A percentile compares a stretch with the other conserved stretches of the same genome.
Evolutionary conservation across 2,888 invertebrate genomes (phyloP).

Genomic region (Sinodicranocentrus sp.): DNA sequence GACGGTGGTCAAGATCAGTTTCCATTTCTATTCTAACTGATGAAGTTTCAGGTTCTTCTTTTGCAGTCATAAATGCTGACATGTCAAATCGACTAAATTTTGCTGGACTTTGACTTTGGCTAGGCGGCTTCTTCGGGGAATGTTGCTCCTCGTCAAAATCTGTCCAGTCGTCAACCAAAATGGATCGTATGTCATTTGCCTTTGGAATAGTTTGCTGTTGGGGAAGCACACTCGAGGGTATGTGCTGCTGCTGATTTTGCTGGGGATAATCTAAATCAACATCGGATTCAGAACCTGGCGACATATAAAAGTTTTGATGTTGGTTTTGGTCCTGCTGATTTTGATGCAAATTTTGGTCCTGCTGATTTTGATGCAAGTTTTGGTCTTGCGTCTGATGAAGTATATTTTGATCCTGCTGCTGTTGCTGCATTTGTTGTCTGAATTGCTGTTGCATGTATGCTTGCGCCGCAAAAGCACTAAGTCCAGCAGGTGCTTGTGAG

Average conservation of each 20-base stretch:
- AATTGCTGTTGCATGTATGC: constrained; percentile 65
- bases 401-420: constrained; percentile 41
- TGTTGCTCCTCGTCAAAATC: constrained; percentile 74
- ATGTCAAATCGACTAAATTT: constrained; percentile 76
- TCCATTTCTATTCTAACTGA: constrained; percentile 7
- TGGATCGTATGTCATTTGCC: constrained; percentile 74
- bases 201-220: constrained; percentile 55
- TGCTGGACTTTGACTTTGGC: constrained; percentile 70
- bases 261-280: constrained; percentile 13
- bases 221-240: constrained; percentile 31
- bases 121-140: constrained; percentile 57
- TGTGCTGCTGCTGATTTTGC: constrained; percentile 46
- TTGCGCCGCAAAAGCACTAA: constrained; percentile 65
- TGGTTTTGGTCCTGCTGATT: constrained; percentile 24
- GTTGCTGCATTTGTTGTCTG: constrained; percentile 49
- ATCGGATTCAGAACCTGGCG: background rate
- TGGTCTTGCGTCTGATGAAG: constrained; percentile 47
- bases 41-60: background rate
- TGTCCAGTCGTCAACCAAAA: constrained; percentile 76
- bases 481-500: constrained; percentile 37
- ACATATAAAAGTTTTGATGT: constrained; percentile 48
- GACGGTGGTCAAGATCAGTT: constrained; percentile 35
- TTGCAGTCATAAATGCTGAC: constrained; percentile 72
- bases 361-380: constrained; percentile 29
- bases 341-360: constrained; percentile 30